Evolutionary conservation across 2,888 invertebrate genomes (phyloP), one percentile per base, ranked within the genome.

Genomic region (Tridacna gigas): DNA sequence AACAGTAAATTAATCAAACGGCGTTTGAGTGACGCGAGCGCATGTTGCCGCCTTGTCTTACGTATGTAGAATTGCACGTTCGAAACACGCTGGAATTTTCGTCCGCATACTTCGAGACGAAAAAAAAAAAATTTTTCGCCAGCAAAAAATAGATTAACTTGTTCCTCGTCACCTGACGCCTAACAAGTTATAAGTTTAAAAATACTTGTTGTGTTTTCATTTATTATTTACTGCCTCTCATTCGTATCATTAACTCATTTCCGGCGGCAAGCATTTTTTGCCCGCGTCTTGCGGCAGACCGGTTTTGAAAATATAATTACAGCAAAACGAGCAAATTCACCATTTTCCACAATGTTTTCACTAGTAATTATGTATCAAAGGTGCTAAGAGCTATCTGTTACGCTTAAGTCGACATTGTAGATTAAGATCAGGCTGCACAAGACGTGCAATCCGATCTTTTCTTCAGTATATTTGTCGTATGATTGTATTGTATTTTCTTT

Each of bases 131-230:
- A 71, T 71, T 71, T 71, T 48, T 51, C 25, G 80, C 61, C 65
- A 65, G 65, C 56, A 82, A 83, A 86, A 73, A 71, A 60, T 56
- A 78, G 80, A 83, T 86, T 86, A 78, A 86, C 82, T 80, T 86
- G 82, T 86, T 80, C 75, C 66, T 71, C 79, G 65, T 80, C 82
- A 86, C 86, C 86, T 86, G 86, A 86, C 69, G 77, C 80, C 60
- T 56, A 75, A 71, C 74, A 77, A 86, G 78, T 74, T 69, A 61
- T 22, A 74, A 77, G 28, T 77, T 77, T 65, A 18, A 37, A 71
- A 79, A 61, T 69, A 45, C 71, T 48, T 77, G 25, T 37, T 48
- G 47, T 25, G 47, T 25, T 71, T 51, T 47, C 71, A 26, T 22
- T 71, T 48, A 51, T 71, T 71, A 71, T 71, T 71, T 71, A 71